Conservation (phyloP, 1,140 invertebrate species). For the Gerris buenoi region DNA sequence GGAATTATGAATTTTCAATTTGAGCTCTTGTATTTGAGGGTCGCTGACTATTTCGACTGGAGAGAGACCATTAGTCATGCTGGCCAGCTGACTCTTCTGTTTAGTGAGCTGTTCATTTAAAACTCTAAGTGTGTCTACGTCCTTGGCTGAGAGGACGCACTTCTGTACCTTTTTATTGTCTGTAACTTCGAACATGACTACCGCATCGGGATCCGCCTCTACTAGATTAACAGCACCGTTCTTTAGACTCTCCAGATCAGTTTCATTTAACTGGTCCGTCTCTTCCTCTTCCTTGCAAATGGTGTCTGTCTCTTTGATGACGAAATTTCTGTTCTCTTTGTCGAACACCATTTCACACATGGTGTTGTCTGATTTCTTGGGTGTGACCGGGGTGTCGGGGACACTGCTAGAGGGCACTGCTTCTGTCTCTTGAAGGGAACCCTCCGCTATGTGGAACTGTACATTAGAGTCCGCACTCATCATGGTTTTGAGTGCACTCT, state of each 20-base stretch:
- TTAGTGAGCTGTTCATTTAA: constrained; percentile 18
- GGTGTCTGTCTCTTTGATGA: constrained; percentile 18
- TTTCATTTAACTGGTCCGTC: constrained; percentile 14
- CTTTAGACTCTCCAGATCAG: constrained; percentile 17
- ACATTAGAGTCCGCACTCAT: constrained; percentile 37
- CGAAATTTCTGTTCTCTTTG: constrained; percentile 8
- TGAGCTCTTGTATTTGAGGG: constrained; percentile 18
- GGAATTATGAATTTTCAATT: constrained; percentile 17
- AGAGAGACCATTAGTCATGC: constrained; percentile 12
- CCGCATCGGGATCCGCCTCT: constrained; percentile 23
- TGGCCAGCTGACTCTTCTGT: constrained; percentile 16
- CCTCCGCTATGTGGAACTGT: constrained; percentile 37
- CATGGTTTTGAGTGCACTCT: constrained; percentile 35
- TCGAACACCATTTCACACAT: constrained; percentile 3
- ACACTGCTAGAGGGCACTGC: background rate
- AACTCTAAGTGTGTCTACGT: constrained; percentile 20
- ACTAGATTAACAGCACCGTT: constrained; percentile 15
- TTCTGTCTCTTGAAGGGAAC: constrained; percentile 13
- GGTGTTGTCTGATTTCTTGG: background rate
- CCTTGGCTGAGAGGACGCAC: constrained; percentile 23
- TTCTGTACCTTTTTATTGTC: constrained; percentile 23
- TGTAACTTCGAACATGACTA: constrained; percentile 22
- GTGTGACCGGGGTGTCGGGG: background rate
- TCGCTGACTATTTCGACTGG: constrained; percentile 18
- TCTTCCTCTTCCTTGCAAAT: constrained; percentile 8